A percentile compares a stretch with the other conserved stretches of the same genome.
Evolutionary conservation across 2,888 invertebrate species (phyloP).

Genomic region (Drosophila paranaensis): DNA sequence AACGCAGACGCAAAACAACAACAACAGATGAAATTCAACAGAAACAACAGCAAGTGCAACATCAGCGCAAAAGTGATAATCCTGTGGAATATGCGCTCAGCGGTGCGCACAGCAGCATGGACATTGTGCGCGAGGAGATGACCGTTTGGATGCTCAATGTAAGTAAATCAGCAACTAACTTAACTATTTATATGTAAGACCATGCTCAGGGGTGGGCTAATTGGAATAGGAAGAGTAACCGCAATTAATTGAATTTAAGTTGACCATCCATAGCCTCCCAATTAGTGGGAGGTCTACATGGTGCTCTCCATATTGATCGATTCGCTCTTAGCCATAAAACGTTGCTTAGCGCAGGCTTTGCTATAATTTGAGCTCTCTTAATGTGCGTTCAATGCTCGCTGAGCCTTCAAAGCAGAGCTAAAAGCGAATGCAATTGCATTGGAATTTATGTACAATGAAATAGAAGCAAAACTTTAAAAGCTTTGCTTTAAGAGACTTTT

Average conservation of each 20-base stretch:
- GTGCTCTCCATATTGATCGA: not conserved
- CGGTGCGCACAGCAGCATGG: slow-evolving; percentile 64
- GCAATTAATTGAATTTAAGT: no score
- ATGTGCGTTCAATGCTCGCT: not conserved
- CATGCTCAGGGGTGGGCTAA: no score
- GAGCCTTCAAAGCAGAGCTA: not conserved
- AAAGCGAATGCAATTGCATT: not conserved
- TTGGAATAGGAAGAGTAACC: no score
- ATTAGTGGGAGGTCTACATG: not conserved
- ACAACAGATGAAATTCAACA: not conserved
- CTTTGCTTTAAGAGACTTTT: slow-evolving; percentile 15
- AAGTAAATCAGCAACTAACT: slow-evolving; percentile 40
- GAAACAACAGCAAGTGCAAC: slow-evolving; percentile 20
- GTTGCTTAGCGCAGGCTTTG: not conserved
- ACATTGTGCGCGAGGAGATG: slow-evolving; percentile 68
- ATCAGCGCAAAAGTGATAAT: slow-evolving; percentile 61
- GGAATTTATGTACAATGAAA: not conserved
- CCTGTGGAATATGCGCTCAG: slow-evolving; percentile 67
- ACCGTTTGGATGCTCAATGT: slow-evolving; percentile 68
- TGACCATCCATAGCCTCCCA: not conserved
- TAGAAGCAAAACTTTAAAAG: not conserved
- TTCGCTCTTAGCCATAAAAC: not conserved
- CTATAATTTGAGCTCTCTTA: not conserved
- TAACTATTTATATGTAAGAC: no score
- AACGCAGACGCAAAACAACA: slow-evolving; percentile 29